Conservation (phyloP, 2,888 invertebrate species). For the Pyrocoelia pectoralis region DNA sequence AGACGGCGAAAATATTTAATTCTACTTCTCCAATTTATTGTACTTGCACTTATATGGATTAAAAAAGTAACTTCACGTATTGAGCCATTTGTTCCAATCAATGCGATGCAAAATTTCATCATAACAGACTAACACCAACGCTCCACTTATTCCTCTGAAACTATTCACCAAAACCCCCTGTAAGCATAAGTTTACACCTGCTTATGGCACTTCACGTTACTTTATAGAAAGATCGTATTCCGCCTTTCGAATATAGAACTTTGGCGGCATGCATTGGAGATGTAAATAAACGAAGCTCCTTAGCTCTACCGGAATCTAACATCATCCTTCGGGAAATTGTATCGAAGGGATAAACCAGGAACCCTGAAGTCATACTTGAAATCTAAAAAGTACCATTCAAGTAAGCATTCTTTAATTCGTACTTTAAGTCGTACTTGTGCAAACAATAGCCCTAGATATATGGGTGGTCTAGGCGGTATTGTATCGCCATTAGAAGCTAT, state of each 20-base stretch:
- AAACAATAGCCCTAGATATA: not conserved
- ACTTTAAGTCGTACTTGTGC: not conserved
- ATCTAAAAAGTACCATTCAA: too few species aligned
- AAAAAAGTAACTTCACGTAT: not conserved
- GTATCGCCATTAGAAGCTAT: not conserved
- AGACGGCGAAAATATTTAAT: too few species aligned
- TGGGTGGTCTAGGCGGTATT: not conserved
- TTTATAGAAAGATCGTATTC: constrained; percentile 33
- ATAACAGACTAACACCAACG: constrained; percentile 38
- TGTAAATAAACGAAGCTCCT: constrained; percentile 13
- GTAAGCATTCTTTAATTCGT: too few species aligned
- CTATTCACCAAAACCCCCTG: constrained; percentile 33
- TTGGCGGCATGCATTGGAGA: constrained; percentile 11
- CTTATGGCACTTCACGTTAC: constrained; percentile 21
- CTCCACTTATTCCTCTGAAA: constrained; percentile 34
- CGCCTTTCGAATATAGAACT: constrained; percentile 22
- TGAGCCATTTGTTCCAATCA: not conserved
- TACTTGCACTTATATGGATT: too few species aligned
- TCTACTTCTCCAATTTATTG: too few species aligned
- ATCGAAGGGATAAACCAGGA: constrained; percentile 36
- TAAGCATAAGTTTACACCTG: not conserved
- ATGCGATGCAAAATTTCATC: constrained; percentile 27
- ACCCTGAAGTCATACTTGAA: constrained; percentile 17
- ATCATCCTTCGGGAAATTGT: constrained; percentile 34
- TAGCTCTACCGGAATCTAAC: constrained; percentile 32